Percentiles rank a stretch among this genome's conserved stretches.
phyloP scores from a whole-genome alignment of 2,797 vertebrate species.

The Cyprinodon diabolis region DNA sequence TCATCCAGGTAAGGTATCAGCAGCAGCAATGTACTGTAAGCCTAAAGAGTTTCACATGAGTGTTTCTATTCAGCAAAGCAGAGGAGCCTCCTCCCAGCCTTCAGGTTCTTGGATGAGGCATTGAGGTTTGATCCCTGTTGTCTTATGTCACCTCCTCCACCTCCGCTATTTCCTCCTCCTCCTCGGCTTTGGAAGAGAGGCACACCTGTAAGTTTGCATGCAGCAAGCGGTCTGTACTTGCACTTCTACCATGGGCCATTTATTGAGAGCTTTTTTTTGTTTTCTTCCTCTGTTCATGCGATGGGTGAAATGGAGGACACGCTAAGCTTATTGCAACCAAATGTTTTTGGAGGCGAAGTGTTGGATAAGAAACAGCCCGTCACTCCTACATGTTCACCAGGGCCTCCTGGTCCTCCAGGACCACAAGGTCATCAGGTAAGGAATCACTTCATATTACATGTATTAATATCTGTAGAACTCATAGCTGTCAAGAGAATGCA shows the following conservation, averaged over 20 bases:
- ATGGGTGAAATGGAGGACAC: slow-evolving; percentile 52
- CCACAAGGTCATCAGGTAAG: slow-evolving; percentile 86
- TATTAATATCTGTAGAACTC: background rate
- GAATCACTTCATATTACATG: background rate
- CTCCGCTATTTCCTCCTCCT: slow-evolving; percentile 87
- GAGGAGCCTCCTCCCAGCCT: slow-evolving; percentile 69
- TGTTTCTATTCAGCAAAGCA: background rate
- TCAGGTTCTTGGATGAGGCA: slow-evolving; percentile 83
- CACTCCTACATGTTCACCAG: slow-evolving; percentile 67
- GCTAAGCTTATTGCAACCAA: slow-evolving; percentile 33
- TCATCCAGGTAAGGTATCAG: slow-evolving; percentile 81
- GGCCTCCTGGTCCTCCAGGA: slow-evolving; percentile 79
- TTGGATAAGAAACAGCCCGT: slow-evolving; percentile 27
- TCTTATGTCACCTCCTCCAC: slow-evolving; percentile 84
- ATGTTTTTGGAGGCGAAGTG: slow-evolving; percentile 30
- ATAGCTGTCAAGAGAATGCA: background rate
- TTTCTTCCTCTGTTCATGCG: slow-evolving; percentile 7
- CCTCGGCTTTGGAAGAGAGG: slow-evolving; percentile 79
- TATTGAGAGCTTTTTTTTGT: background rate
- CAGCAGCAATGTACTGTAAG: background rate
- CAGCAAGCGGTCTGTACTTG: background rate
- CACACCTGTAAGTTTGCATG: slow-evolving; percentile 71
- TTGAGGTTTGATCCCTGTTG: slow-evolving; percentile 80
- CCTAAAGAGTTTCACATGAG: background rate
- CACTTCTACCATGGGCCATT: background rate